Evolutionary conservation across 1,140 invertebrate species (phyloP).

Genomic region (Melanaphis sacchari): DNA sequence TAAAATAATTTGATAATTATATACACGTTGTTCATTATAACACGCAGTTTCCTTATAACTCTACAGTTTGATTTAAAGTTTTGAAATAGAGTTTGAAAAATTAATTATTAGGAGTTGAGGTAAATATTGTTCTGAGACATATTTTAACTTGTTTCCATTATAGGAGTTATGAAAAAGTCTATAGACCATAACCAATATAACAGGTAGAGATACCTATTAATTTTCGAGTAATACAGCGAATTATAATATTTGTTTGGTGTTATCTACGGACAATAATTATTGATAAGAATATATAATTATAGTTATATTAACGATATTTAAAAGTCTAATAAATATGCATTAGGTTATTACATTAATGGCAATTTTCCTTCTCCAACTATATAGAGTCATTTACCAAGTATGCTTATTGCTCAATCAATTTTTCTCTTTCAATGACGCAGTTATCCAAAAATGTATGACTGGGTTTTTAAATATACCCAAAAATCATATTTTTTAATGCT

Average conservation of each 20-base stretch:
- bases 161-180: neutral
- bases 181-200: neutral
- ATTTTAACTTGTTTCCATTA: neutral
- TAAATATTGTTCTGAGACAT: neutral
- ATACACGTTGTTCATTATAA: neutral
- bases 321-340: neutral
- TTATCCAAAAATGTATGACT: too few species aligned
- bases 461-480: too few species aligned
- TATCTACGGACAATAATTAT: neutral
- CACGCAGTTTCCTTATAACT: neutral
- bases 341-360: neutral
- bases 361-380: neutral
- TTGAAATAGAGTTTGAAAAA: neutral
- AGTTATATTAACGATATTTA: neutral
- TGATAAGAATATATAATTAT: neutral
- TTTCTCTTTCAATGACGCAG: too few species aligned
- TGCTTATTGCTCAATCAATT: too few species aligned
- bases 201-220: neutral
- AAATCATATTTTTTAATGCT: too few species aligned
- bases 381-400: neutral
- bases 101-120: neutral
- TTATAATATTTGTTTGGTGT: neutral
- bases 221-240: neutral
- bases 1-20: constrained; percentile 37
- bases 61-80: neutral